These are phyloP conservation scores for Antechinus flavipes DNA, from an alignment of 2,113 vertebrate species.

Conservation along the genomic window DNA sequence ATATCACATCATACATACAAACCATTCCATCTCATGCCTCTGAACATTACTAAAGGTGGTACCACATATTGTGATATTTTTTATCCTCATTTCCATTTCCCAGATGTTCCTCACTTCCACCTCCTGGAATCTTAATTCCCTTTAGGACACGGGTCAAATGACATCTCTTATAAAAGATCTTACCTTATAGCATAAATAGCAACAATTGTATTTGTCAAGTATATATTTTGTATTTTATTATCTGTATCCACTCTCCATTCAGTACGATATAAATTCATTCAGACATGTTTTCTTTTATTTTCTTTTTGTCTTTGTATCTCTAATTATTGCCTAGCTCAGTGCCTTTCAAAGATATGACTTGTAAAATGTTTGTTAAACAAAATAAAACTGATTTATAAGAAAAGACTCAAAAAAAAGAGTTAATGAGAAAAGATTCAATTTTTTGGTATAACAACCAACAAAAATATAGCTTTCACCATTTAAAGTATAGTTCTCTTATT, in stretches of 20 bases:
- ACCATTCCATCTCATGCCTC: background rate
- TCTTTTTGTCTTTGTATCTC: background rate
- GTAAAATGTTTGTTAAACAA: background rate
- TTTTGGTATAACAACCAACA: background rate
- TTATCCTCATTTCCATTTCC: background rate
- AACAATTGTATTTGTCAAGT: background rate
- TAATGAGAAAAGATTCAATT: background rate
- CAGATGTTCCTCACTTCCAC: background rate
- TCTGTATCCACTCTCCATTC: background rate
- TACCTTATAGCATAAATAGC: background rate
- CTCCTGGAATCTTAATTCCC: background rate
- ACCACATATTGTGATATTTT: background rate
- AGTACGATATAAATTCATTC: background rate
- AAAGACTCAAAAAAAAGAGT: background rate
- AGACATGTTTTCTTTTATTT: background rate
- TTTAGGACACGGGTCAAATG: background rate
- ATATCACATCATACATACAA: background rate
- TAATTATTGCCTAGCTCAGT: background rate
- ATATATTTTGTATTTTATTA: background rate
- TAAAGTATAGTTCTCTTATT: background rate
- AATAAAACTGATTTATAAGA: background rate
- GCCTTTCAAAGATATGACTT: background rate
- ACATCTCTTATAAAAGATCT: background rate
- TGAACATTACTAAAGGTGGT: background rate
- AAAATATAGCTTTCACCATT: background rate